Evolutionary conservation across 2,888 invertebrate genomes (phyloP).

Genomic region (Lasioglossum marginatum): DNA sequence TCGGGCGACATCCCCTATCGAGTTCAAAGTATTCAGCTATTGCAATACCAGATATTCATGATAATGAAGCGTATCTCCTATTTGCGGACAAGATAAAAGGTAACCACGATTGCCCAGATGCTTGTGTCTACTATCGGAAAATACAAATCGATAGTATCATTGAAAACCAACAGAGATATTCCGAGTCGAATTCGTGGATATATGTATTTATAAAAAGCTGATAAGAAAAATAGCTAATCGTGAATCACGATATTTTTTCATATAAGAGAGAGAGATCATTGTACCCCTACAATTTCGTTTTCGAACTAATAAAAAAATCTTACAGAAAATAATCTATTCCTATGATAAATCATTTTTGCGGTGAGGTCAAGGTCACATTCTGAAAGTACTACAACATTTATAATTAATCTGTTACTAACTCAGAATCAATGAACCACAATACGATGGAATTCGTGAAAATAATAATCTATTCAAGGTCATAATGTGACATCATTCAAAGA

Average conservation of each 20-base stretch:
- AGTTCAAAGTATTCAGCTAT: constrained; percentile 18
- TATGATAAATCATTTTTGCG: not conserved
- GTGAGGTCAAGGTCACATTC: not conserved
- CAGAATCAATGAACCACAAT: not conserved
- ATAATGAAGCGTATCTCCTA: not conserved
- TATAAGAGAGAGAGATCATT: not conserved
- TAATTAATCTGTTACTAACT: not conserved
- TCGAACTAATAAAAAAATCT: not conserved
- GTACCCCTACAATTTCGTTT: not conserved
- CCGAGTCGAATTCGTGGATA: not conserved
- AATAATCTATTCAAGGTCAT: not conserved
- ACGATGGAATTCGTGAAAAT: not conserved
- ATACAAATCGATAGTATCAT: not conserved
- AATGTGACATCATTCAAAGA: not conserved
- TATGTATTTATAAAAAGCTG: not conserved
- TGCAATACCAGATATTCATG: not conserved
- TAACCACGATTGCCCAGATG: not conserved
- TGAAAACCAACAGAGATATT: not conserved
- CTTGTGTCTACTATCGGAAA: not conserved
- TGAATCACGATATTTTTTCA: not conserved
- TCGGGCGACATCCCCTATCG: not conserved
- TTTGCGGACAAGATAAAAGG: not conserved
- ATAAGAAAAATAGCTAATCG: not conserved
- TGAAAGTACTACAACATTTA: not conserved
- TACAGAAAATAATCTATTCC: not conserved